phyloP scores from a whole-genome alignment of 2,797 vertebrate species.

The Agapornis canus region DNA sequence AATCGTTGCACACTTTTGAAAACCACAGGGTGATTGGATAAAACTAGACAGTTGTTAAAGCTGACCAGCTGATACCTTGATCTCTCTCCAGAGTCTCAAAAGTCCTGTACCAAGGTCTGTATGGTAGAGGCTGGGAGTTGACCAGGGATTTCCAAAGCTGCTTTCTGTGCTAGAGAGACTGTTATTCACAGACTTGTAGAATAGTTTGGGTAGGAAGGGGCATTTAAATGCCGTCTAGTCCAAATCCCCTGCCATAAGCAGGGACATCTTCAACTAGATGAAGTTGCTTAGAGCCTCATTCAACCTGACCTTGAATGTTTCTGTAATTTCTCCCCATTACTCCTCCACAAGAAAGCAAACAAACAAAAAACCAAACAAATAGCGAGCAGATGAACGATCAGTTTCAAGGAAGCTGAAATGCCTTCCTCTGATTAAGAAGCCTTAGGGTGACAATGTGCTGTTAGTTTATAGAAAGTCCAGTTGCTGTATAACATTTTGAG shows the following conservation, averaged over 20 bases:
- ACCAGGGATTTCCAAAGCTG: not conserved
- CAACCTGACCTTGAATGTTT: not conserved
- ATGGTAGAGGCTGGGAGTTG: not conserved
- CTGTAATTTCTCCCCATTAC: not conserved
- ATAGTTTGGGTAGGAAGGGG: not conserved
- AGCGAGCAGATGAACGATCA: not conserved
- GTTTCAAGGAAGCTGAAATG: not conserved
- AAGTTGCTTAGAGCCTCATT: not conserved
- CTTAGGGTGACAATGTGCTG: not conserved
- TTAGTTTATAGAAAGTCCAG: not conserved
- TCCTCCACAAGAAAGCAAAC: not conserved
- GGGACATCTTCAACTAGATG: not conserved
- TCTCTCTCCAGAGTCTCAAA: not conserved
- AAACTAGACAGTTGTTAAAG: not conserved
- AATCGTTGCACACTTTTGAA: not conserved
- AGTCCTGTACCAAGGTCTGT: not conserved
- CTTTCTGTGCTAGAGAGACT: not conserved
- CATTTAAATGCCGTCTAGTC: not conserved
- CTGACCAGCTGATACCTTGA: not conserved
- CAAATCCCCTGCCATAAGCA: not conserved
- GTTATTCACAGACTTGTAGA: not conserved
- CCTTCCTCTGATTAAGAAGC: not conserved
- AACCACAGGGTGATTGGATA: not conserved
- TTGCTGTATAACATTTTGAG: not conserved
- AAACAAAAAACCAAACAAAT: not conserved